phyloP scores from a whole-genome alignment of 2,797 vertebrate species.

The Hippocampus kuda region DNA sequence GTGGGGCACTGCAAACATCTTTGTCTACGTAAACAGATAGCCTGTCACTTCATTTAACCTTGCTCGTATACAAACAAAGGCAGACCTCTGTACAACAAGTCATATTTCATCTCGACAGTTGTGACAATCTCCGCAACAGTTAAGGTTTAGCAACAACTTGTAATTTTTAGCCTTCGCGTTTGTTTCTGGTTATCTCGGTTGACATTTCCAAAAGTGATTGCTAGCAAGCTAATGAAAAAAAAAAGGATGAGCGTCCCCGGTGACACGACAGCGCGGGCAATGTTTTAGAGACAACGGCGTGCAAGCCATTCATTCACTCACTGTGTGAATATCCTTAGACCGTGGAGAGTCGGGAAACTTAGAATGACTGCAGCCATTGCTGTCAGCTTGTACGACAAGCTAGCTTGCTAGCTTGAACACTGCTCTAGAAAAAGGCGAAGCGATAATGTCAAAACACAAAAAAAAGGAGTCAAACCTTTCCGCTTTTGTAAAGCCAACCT shows the following conservation, averaged over 20 bases:
- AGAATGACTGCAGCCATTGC: constrained; percentile 65
- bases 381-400: constrained; percentile 23
- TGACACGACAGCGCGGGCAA: accelerated
- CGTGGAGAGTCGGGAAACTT: constrained; percentile 50
- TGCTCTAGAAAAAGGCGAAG: constrained; percentile 23
- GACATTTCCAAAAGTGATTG: background rate
- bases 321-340: constrained; percentile 57
- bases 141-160: background rate
- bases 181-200: background rate
- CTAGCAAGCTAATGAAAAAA: background rate
- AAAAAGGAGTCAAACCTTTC: accelerated
- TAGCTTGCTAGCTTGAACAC: constrained; percentile 1
- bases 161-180: too few species aligned
- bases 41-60: background rate
- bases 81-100: background rate
- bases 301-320: constrained; percentile 43
- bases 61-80: background rate
- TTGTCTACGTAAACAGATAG: background rate
- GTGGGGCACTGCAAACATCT: background rate
- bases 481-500: accelerated
- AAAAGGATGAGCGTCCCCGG: background rate
- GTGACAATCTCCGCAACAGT: too few species aligned
- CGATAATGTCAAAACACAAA: background rate
- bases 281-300: background rate
- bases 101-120: too few species aligned